phyloP scores from a whole-genome alignment of 2,113 vertebrate genomes.

The Laterallus jamaicensis region DNA sequence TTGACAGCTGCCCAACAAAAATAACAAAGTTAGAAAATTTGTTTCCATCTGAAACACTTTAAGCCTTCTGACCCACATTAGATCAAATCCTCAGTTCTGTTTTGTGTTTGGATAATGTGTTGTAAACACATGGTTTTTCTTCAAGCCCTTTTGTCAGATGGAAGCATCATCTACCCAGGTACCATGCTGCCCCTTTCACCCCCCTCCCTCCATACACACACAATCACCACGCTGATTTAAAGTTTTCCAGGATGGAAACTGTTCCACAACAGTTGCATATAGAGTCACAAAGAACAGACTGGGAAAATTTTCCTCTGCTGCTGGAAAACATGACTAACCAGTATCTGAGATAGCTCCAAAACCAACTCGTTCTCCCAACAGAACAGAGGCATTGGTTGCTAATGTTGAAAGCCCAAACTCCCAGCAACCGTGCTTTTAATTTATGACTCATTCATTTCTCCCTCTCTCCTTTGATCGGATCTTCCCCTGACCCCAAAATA shows the following conservation, averaged over 20 bases:
- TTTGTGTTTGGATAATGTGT: background rate
- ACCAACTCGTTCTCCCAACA: background rate
- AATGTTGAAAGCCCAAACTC: conserved; percentile 23
- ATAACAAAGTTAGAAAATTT: background rate
- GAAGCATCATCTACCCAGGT: background rate
- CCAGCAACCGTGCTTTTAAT: background rate
- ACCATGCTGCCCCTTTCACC: background rate
- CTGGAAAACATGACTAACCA: conserved; percentile 66
- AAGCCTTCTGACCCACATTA: background rate
- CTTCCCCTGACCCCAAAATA: background rate
- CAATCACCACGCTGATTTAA: background rate
- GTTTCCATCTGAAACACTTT: conserved; percentile 17
- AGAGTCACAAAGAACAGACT: background rate
- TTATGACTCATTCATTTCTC: background rate
- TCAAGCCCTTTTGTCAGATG: background rate
- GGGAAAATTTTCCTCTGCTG: conserved; percentile 19
- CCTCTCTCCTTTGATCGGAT: background rate
- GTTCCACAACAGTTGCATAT: background rate
- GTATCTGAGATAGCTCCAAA: conserved; percentile 26
- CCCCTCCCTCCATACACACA: background rate
- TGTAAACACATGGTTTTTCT: background rate
- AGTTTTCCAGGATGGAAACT: conserved; percentile 47
- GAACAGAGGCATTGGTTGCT: conserved; percentile 20
- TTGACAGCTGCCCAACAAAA: background rate
- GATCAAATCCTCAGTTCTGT: background rate